Evolutionary conservation across 2,888 invertebrate species (phyloP).

Genomic region (Drosophila cracens): DNA sequence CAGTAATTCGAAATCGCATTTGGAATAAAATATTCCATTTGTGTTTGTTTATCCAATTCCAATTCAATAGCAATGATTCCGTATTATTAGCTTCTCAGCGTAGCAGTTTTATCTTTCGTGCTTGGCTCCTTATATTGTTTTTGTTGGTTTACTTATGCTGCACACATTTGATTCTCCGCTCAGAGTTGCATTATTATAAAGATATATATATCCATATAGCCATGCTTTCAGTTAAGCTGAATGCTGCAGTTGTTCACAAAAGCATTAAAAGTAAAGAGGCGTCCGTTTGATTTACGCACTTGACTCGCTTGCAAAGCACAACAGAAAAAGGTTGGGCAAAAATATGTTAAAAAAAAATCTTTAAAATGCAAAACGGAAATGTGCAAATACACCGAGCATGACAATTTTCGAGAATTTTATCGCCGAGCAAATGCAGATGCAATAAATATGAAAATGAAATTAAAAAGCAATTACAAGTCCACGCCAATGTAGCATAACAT

Average conservation of each 20-base stretch:
- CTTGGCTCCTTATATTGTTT: constrained; percentile 26
- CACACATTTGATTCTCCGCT: neutral
- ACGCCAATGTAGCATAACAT: constrained; percentile 28
- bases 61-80: constrained; percentile 24
- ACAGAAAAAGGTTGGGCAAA: constrained; percentile 1
- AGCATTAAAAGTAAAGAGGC: constrained; percentile 49
- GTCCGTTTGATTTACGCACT: constrained; percentile 39
- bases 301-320: constrained; percentile 1
- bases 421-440: constrained; percentile 15
- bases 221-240: constrained; percentile 28
- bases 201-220: constrained; percentile 2
- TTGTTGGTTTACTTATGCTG: constrained; percentile 23
- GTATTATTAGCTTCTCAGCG: neutral
- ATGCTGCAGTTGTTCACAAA: constrained; percentile 43
- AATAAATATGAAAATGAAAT: constrained; percentile 56
- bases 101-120: constrained; percentile 14
- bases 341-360: neutral
- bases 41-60: constrained; percentile 42
- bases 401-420: constrained; percentile 43
- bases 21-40: constrained; percentile 14
- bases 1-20: constrained; percentile 12
- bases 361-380: constrained; percentile 45
- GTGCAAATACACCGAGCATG: constrained; percentile 37
- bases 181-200: neutral
- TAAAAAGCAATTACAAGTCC: constrained; percentile 58